Percentiles rank a stretch among this genome's conserved stretches.
Conservation (phyloP, 2,113 vertebrate species). For the Mustela nigripes region DNA sequence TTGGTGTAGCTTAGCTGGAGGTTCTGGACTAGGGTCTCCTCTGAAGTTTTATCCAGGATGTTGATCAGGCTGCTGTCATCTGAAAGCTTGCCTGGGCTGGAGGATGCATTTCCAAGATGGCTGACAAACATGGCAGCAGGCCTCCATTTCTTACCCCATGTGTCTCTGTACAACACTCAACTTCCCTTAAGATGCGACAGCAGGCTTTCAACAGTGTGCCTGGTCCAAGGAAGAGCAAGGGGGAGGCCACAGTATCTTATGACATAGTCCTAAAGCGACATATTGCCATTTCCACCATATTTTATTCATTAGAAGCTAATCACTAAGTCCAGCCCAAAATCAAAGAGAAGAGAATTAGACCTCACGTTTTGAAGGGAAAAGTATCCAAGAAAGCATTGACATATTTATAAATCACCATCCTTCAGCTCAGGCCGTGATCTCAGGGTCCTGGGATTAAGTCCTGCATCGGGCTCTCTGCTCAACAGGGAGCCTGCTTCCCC, state of each 20-base stretch:
- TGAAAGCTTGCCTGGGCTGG: not conserved
- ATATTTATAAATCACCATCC: not conserved
- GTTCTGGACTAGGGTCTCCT: not conserved
- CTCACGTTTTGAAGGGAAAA: not conserved
- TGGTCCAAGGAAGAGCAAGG: not conserved
- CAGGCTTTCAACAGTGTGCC: not conserved
- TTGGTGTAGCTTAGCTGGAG: no score
- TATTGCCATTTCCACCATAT: accelerated
- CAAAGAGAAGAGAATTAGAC: not conserved
- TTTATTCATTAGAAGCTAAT: not conserved
- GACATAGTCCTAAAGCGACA: not conserved
- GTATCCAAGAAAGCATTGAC: not conserved
- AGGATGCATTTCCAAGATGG: not conserved
- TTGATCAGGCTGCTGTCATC: not conserved
- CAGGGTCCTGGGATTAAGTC: no score
- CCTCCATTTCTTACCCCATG: not conserved
- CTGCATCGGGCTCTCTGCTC: no score
- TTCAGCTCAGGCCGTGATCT: no score
- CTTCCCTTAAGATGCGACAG: not conserved
- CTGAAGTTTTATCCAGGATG: not conserved
- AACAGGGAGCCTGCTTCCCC: no score
- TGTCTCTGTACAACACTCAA: not conserved
- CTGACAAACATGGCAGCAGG: not conserved
- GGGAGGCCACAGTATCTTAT: not conserved
- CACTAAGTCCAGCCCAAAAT: not conserved